Base-by-base conservation (phyloP, 1,140 invertebrate genomes). In the Vanessa tameamea region DNA sequence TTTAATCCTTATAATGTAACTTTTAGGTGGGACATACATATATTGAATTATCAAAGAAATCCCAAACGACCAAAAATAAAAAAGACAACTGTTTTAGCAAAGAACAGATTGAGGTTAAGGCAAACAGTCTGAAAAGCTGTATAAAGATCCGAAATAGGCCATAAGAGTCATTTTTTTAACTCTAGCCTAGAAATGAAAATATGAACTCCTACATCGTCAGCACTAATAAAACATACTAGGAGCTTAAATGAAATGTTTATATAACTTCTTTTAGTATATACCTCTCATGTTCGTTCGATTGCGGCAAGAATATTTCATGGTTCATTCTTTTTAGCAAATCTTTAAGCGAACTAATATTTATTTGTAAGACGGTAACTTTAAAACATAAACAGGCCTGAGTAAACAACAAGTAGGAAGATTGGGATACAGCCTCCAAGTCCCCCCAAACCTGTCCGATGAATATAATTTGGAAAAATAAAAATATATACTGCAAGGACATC, bases 341-440 rank as follows among this genome's bases (percentile, higher is more conserved):
- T 68, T 76, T 82, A 7, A 89, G 48, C 37, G 78, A 76, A 13
- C 66, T 69, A n/a, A 84, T 77, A 64, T 90, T 91, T 1, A 82
- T 16, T 20, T 87, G 88, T 70, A 91, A 81, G 48, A 89, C 82
- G 1, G 88, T 87, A 9, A 92, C 76, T 83, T 92, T 92, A 14
- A 90, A 87, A 72, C 89, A 91, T 31, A 92, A 78, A 72, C 87
- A 89, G 6, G 89, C 88, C 50, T 92, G 89, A 0, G 91, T 91
- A 70, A 92, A 89, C 13, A 91, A 73, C 59, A 91, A 66, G 23
- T 91, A 92, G 0, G 82, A 88, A 6, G 89, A 84, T 47, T 92
- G 83, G 0, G 88, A 88, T 3, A 91, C 83, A 0, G 87, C 88
- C 16, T 90, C 89, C 16, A 91, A 73, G 50, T 92, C 89, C 6